Percentiles rank a stretch among this genome's conserved stretches.
These are phyloP conservation scores for Bujurquina vittata DNA, from an alignment of 2,113 vertebrate species.

Conservation along the genomic window DNA sequence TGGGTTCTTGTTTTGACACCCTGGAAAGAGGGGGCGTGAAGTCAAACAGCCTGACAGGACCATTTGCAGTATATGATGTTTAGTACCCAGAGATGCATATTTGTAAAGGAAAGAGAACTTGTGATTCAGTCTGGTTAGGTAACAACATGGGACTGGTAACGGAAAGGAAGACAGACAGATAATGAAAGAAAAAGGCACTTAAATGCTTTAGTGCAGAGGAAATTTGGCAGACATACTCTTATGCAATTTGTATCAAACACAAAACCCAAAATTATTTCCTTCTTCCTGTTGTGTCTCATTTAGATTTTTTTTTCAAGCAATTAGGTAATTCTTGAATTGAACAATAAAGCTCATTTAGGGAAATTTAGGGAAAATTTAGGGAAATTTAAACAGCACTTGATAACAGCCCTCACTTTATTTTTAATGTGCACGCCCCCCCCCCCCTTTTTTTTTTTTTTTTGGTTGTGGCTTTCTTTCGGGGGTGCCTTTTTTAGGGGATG, in stretches of 20 bases:
- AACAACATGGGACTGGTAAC: constrained; percentile 13
- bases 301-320: neutral
- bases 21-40: constrained; percentile 32
- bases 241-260: constrained; percentile 3
- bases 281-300: neutral
- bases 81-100: neutral
- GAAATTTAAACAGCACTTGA: neutral
- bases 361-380: neutral
- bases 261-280: neutral
- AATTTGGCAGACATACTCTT: neutral
- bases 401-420: neutral
- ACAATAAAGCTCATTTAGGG: neutral
- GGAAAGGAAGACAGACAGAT: neutral
- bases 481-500: neutral
- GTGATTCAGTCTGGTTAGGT: constrained; percentile 15
- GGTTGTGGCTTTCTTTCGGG: neutral
- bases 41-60: constrained; percentile 44
- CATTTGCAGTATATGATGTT: constrained; percentile 22
- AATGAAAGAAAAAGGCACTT: neutral
- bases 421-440: no score
- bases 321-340: neutral
- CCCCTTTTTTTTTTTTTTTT: neutral
- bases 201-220: neutral
- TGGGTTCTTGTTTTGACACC: constrained; percentile 49
- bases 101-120: constrained; percentile 13